Conservation (phyloP, 2,797 vertebrate species). For the Cyclopterus lumpus region DNA sequence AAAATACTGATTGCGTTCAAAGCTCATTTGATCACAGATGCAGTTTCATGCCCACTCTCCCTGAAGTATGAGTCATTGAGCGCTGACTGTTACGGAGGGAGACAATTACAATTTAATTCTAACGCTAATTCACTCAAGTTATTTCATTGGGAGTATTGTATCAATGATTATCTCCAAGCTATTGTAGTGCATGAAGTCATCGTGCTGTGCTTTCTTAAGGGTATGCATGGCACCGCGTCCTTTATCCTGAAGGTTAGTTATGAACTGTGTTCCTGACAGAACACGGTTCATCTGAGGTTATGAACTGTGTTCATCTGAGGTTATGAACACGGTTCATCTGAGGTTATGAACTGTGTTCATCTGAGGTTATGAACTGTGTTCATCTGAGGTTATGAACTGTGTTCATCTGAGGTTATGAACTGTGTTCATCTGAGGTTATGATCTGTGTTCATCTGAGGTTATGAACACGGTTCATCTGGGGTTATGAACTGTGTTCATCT, state of each 20-base stretch:
- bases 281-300: too few relatives aligned
- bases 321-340: too few relatives aligned
- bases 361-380: too few relatives aligned
- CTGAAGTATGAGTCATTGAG: constrained; percentile 24
- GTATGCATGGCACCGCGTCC: not conserved
- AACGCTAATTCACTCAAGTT: constrained; percentile 33
- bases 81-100: constrained; percentile 20
- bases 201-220: not conserved
- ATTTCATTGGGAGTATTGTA: constrained; percentile 23
- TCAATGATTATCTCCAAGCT: constrained; percentile 9
- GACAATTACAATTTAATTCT: constrained; percentile 40
- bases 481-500: too few relatives aligned
- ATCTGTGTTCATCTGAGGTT: too few relatives aligned
- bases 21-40: constrained; percentile 28
- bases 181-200: not conserved
- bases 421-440: too few relatives aligned
- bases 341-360: too few relatives aligned
- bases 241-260: not conserved
- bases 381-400: too few relatives aligned
- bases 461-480: too few relatives aligned
- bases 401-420: too few relatives aligned
- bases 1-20: constrained; percentile 28
- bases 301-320: too few relatives aligned
- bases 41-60: constrained; percentile 30
- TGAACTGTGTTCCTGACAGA: constrained; percentile 9